Base-by-base conservation (phyloP, 53 echinoderm and acorn worm genomes). In the Echinarachnius parma region DNA sequence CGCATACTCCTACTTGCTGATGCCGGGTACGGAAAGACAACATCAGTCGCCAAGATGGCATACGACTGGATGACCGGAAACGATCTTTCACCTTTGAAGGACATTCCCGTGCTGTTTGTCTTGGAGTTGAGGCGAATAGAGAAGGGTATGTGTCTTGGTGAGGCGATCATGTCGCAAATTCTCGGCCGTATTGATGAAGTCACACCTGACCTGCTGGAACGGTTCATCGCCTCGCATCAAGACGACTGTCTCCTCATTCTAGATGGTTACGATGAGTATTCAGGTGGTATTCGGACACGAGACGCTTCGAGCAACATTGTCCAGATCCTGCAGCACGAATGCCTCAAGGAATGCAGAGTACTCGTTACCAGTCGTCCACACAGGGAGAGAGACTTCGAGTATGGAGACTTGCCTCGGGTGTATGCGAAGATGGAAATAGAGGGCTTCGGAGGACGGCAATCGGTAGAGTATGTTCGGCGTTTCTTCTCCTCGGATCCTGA, bases 251-350 rank as follows among this genome's bases (percentile, higher is more conserved):
- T 35, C 26, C 10, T 42, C 22, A 33, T 63, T 21, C 42, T 63
- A 36, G 63, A 63, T 42, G 63, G 63, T 26, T 63, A 63, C 42
- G 63, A 63, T 24, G 63, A 63, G 26, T 63, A 24, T 35, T 34
- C 22, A 36, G 63, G 42, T 8, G 26, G 34, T 34, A 63, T 63
- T 21, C 21, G 5, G 42, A 36, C 63, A 26, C 35, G 37, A 22
- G 63, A 35, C 34, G 35, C 21, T 21, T 26, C 26, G 44, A 63
- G 63, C 14, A 63, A 35, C 36, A 25, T 63, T 21, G 63, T 34
- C 21, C 35, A 63, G 26, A 21, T 63, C 15, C 63, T 63, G 5
- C 44, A 26, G 15, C 26, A 63, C 14, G 21, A 42, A 13, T 26
- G 63, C 13, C 37, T 36, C 24, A 33, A 39, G 42, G 26, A 63